Base-by-base conservation (phyloP, 2,888 invertebrate species). In the Metalampra italica region DNA sequence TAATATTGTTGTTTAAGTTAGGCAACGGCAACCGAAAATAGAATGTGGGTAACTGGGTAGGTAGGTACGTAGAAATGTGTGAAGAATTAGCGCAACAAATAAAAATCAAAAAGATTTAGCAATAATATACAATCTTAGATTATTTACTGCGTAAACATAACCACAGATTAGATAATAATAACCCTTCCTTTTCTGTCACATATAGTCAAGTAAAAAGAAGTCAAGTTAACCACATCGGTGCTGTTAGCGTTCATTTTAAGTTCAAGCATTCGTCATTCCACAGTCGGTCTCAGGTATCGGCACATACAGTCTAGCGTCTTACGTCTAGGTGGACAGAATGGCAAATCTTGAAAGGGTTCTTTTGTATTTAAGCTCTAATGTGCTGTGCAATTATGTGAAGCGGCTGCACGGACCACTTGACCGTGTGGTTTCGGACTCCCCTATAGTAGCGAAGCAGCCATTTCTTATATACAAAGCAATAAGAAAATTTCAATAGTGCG, bases 181-280 rank as follows among this genome's bases (percentile, higher is more conserved):
- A n/a, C n/a, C n/a, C n/a, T n/a, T n/a, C n/a, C n/a, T n/a, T n/a
- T n/a, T n/a, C n/a, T n/a, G n/a, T n/a, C n/a, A n/a, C n/a, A n/a
- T n/a, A n/a, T n/a, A n/a, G n/a, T n/a, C n/a, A n/a, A 39, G 4
- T 64, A 81, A 82, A 79, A 69, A 73, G 78, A 70, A 82, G 77
- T 82, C 84, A 70, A 75, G 72, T 65, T 44, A 57, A 71, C 75
- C 80, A 77, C 81, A 64, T 42, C 60, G 74, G 82, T 72, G 54
- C 73, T 75, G 71, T 73, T 62, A 72, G 74, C 72, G 69, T 64
- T 68, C 66, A 64, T 64, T 62, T 22, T 60, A 73, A 71, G 77
- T 82, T 75, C 83, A 83, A 83, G 79, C 79, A 83, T 81, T 82
- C 79, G 81, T 80, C 81, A 80, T 80, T 81, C 81, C 73, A 64